These are phyloP conservation scores for Meloidogyne floridensis DNA, from an alignment of 1,140 invertebrate species.

Conservation along the genomic window DNA sequence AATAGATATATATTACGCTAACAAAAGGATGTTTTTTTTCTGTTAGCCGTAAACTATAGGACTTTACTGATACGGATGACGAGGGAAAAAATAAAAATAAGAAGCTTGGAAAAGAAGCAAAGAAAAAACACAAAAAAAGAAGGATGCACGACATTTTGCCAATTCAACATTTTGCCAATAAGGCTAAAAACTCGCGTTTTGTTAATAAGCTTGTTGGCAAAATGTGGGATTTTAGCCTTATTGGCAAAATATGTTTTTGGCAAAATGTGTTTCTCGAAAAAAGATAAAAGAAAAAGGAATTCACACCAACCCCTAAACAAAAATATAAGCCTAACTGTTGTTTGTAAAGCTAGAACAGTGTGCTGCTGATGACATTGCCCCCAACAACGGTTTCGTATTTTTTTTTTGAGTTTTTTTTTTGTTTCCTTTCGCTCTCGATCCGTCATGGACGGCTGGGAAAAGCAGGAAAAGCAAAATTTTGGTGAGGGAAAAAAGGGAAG, in stretches of 20 bases:
- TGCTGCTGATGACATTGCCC: conserved; percentile 6
- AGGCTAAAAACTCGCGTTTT: too few relatives aligned
- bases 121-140: neutral
- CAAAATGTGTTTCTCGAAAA: neutral
- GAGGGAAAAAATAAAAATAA: neutral
- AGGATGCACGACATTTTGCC: too few relatives aligned
- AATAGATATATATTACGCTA: neutral
- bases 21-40: neutral
- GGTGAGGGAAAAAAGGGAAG: neutral
- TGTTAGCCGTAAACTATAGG: neutral
- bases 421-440: neutral
- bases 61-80: neutral
- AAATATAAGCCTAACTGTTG: neutral
- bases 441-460: neutral
- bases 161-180: too few relatives aligned
- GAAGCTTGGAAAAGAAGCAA: neutral
- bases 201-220: too few relatives aligned
- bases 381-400: conserved; percentile 1
- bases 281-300: neutral
- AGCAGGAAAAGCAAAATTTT: neutral
- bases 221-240: too few relatives aligned
- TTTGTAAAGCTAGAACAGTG: neutral
- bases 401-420: neutral
- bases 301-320: neutral
- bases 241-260: too few relatives aligned